Percentiles rank a stretch among this genome's conserved stretches.
Evolutionary conservation across 2,113 vertebrate genomes (phyloP).

Genomic region (Nannobrachium achirus): DNA sequence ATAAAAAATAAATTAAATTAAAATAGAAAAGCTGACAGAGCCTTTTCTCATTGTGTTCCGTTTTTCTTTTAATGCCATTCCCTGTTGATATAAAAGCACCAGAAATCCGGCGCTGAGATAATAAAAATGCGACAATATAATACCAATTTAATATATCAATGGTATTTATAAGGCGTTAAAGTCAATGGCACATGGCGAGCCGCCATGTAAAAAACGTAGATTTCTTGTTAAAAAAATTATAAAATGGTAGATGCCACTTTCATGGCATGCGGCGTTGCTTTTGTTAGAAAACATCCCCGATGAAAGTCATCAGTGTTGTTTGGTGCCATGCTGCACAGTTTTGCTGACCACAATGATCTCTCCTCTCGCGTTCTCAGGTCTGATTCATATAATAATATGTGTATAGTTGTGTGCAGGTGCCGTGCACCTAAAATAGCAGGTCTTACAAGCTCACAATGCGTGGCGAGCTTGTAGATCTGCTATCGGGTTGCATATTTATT

Average conservation of each 20-base stretch:
- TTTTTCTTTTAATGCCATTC: conserved; percentile 62
- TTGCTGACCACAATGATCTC: conserved; percentile 54
- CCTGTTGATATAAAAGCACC: conserved; percentile 73
- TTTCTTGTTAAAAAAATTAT: conserved; percentile 72
- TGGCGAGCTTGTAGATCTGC: no score
- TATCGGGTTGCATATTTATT: no score
- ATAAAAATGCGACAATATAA: conserved; percentile 75
- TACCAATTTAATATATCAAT: conserved; percentile 81
- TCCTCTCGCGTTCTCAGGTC: no score
- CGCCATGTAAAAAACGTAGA: conserved; percentile 76
- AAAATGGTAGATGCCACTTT: conserved; percentile 76
- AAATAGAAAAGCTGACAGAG: conserved; percentile 41
- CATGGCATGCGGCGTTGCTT: conserved; percentile 76
- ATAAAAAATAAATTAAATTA: background rate
- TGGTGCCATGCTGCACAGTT: conserved; percentile 34
- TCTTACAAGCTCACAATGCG: no score
- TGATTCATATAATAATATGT: no score
- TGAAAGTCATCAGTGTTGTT: conserved; percentile 58
- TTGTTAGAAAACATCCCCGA: conserved; percentile 69
- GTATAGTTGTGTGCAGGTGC: no score
- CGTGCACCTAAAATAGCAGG: no score
- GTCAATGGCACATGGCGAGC: conserved; percentile 76
- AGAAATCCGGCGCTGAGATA: conserved; percentile 74
- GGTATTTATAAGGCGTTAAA: conserved; percentile 82
- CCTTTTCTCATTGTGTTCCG: conserved; percentile 41